Base-by-base conservation (phyloP, 2,113 vertebrate species). In the Fregata magnificens region DNA sequence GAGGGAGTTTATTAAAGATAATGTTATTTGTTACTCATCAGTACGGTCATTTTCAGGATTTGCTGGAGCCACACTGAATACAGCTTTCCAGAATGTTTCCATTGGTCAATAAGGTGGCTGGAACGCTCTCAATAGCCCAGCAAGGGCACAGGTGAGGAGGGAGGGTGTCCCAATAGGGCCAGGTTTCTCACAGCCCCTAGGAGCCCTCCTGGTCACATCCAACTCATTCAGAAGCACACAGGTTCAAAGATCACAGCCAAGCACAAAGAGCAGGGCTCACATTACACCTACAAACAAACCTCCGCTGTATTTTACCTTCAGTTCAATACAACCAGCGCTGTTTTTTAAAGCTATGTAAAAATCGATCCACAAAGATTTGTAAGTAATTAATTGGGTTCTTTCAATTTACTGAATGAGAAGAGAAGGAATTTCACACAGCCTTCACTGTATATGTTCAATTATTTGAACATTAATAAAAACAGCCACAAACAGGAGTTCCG, bases 391-490 rank as follows among this genome's bases (percentile, higher is more conserved):
- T 44, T 82, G 13, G 47, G 80, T 79, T 19, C 65, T 95, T 95
- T 25, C 67, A 82, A 76, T 63, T 72, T 28, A 83, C 50, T 95
- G 44, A 59, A 78, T 88, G 20, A 73, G n/a, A 65, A 24, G 7
- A 72, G 26, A 14, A 81, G 5, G 38, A 79, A 76, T 88, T 79
- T 86, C 74, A 59, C n/a, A 67, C 10, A 55, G 25, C 26, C 29
- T 80, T 59, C 44, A 72, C 61, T 59, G 22, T 13, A 20, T 29
- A 36, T n/a, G 19, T 82, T 97, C 78, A 94, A 88, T 96, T 95
- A 95, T 90, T 96, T 97, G 94, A 77, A 77, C 31, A 34, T 77
- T 76, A 80, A 69, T 38, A 45, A 83, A 82, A 85, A 6, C 31
- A 67, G 42, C 53, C 73, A 78, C 70, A 90, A 52, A 34, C 58